Base-by-base conservation (phyloP, 2,888 invertebrate species). In the Drosophila quinaria region DNA sequence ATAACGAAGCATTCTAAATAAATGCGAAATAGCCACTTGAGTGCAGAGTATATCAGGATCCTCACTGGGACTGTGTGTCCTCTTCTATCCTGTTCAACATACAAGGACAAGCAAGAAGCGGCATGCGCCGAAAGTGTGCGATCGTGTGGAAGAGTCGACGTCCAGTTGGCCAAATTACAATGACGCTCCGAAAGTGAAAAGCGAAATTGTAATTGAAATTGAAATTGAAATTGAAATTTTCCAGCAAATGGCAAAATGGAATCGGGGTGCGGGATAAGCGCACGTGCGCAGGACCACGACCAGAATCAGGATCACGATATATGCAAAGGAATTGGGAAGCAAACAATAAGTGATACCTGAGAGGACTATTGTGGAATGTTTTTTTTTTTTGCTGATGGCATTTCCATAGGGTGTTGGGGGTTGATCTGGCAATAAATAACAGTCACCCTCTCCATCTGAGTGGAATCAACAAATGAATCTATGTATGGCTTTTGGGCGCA, bases 81-180 rank as follows among this genome's bases (percentile, higher is more conserved):
- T 33, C 4, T 15, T 47, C 15, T 15, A 29, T 29, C 29, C 44
- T 54, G 15, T 9, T 59, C 25, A 6, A 3, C 33, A 13, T 46
- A 37, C 19, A 50, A 11, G n/a, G 39, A 50, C 29, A 25, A 13
- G 17, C 8, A 1, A 9, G 1, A 1, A 9, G 1, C 64, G 82
- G 79, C 85, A 60, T 86, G 85, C 67, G 85, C 63, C 87, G 61
- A 78, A 81, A 81, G 82, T 80, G 85, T 81, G 87, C 78, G 56
- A 59, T 71, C 61, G 58, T 68, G 66, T 62, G 74, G 69, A 78
- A 80, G 55, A 52, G 60, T 74, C 61, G 56, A 50, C 67, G 71
- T 75, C 78, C 71, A 61, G 65, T 70, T 65, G 39, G 70, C 25
- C 37, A 11, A 25, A 25, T 25, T 15, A 67, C 62, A 75, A 73